Base-by-base conservation (phyloP, 30 jellyfish, hydroid and myxozoan species). In the Aurelia aurita region DNA sequence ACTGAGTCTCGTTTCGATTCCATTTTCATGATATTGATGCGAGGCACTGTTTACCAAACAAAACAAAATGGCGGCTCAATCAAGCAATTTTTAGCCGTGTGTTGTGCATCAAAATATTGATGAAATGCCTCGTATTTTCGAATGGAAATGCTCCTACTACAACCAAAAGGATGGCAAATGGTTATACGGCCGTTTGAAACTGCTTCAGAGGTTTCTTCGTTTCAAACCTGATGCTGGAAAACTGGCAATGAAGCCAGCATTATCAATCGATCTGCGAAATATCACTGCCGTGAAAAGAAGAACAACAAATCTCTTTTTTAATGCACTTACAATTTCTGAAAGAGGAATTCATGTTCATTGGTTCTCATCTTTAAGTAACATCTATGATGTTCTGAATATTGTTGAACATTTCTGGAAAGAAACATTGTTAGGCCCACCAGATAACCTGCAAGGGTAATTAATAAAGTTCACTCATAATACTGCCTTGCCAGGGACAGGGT, bases 351-450 rank as follows among this genome's bases (percentile, higher is more conserved):
- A 75, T 27, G 43, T 35, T 8, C 77, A 69, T 69, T 86, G 96
- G 96, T 88, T 88, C 55, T 88, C 97, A 1, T 88, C 97, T 14
- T 78, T 88, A 22, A 31, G 21, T 6, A 71, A 88, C 49, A 75
- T 86, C 27, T 61, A 79, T 35, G 81, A 79, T 71, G 93, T 80
- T 26, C 43, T 88, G 44, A 78, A 83, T 49, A 80, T 80, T 20
- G 20, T 88, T 15, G 79, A 65, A 28, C 97, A 88, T 72, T 88
- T 88, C 64, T 79, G 97, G 97, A 88, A 75, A 45, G 82, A 44
- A 22, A 28, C 39, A 25, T 70, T 78, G 19, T 47, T 88, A 22
- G 87, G 78, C 43, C 55, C 69, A 2, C 14, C 29, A 43, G 70
- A 71, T n/a, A 63, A 53, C 28, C 21, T 57, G 45, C 72, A 43